Conservation (phyloP, 2,113 vertebrate genomes). For the Irena cyanogastra region DNA sequence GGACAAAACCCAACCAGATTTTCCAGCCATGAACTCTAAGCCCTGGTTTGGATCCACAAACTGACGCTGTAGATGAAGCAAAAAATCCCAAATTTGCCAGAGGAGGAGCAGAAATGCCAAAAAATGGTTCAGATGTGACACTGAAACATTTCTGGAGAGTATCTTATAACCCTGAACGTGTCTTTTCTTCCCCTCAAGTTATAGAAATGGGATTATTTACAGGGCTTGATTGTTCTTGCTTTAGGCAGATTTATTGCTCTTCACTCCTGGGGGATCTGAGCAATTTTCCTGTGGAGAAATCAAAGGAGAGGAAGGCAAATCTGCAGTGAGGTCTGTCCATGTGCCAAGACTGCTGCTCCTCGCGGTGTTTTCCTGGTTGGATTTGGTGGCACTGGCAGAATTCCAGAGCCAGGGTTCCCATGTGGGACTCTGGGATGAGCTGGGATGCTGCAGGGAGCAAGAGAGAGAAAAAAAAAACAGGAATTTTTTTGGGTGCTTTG, state of each 20-base stretch:
- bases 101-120: background rate
- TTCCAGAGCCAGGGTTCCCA: background rate
- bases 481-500: fast-evolving
- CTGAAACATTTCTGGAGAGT: background rate
- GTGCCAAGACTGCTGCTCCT: background rate
- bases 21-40: background rate
- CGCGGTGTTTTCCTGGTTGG: background rate
- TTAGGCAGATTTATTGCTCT: background rate
- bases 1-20: background rate
- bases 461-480: fast-evolving
- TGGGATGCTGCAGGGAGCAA: background rate
- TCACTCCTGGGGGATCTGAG: background rate
- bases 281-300: background rate
- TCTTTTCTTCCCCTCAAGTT: background rate
- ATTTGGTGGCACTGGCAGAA: background rate
- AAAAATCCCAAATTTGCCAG: background rate
- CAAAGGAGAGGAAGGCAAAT: background rate
- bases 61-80: fast-evolving
- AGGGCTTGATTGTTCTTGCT: background rate
- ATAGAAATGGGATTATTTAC: background rate
- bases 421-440: fast-evolving
- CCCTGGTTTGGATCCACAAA: background rate
- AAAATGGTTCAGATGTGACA: background rate
- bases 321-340: background rate
- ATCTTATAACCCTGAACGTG: fast-evolving